phyloP scores from a whole-genome alignment of 1,140 invertebrate species.

The Eriocheir sinensis region DNA sequence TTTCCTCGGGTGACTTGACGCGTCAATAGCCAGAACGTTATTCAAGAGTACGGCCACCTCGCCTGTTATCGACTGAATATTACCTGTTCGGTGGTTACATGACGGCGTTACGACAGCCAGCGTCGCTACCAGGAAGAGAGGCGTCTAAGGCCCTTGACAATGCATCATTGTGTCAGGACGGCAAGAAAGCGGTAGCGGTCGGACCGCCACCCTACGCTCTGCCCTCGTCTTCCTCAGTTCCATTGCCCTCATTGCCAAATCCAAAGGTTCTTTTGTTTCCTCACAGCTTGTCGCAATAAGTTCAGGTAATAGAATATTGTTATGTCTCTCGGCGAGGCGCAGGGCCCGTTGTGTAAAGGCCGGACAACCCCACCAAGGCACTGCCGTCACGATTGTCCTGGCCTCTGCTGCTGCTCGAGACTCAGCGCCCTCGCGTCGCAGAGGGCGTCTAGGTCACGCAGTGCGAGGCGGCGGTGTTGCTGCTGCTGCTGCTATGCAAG shows the following conservation, averaged over 20 bases:
- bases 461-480: too few relatives aligned
- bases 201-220: background rate
- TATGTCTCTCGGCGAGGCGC: background rate
- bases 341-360: conserved; percentile 3
- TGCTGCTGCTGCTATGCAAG: too few relatives aligned
- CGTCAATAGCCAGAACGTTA: conserved; percentile 1
- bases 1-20: background rate
- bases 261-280: conserved; percentile 44
- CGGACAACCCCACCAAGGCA: background rate
- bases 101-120: conserved; percentile 42
- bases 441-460: background rate
- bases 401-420: background rate
- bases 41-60: background rate
- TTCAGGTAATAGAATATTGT: conserved; percentile 58
- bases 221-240: background rate
- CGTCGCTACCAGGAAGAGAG: background rate
- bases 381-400: conserved; percentile 4
- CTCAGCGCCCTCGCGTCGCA: background rate
- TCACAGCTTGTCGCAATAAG: conserved; percentile 41
- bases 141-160: background rate
- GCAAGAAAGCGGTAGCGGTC: background rate
- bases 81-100: conserved; percentile 38
- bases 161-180: conserved; percentile 21
- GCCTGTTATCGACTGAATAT: conserved; percentile 40
- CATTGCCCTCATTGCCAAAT: conserved; percentile 31